Conservation (phyloP, 53 echinoderm and acorn worm species). For the Luidia sarsii region DNA sequence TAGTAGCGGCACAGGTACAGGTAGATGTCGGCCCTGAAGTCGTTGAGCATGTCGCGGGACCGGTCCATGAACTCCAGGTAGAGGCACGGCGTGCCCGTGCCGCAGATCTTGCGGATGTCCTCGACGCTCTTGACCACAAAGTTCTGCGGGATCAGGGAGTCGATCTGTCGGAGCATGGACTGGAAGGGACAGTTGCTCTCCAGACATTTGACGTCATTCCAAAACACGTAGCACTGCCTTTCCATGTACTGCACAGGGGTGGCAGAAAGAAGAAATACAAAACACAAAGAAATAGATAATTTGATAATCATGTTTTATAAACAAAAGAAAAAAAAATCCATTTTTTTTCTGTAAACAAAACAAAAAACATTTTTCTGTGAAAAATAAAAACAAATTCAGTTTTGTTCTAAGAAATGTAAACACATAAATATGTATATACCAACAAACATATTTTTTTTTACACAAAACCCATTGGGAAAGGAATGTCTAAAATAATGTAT, state of each 20-base stretch:
- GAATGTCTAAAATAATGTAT: too few species aligned
- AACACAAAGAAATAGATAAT: not conserved
- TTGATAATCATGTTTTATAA: too few species aligned
- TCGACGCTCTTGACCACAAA: constrained; percentile 53
- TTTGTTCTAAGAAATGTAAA: too few species aligned
- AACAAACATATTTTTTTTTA: too few species aligned
- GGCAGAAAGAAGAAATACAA: too few species aligned
- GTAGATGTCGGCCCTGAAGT: constrained; percentile 80
- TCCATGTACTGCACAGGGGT: not conserved
- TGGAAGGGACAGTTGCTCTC: not conserved
- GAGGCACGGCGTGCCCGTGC: constrained; percentile 45
- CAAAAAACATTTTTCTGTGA: too few species aligned
- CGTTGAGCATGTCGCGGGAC: constrained; percentile 55
- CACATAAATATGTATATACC: too few species aligned
- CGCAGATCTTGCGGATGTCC: constrained; percentile 58
- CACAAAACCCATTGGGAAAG: too few species aligned
- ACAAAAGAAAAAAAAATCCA: too few species aligned
- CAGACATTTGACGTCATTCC: not conserved
- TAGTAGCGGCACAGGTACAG: constrained; percentile 79
- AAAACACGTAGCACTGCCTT: not conserved
- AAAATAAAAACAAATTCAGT: too few species aligned
- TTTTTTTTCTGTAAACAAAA: too few species aligned
- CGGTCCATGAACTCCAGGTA: constrained; percentile 58
- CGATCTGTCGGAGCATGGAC: constrained; percentile 60
- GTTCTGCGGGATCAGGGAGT: constrained; percentile 64